Percentiles rank a stretch among this genome's conserved stretches.
Conservation (phyloP, 2,113 vertebrate genomes). For the Lophius piscatorius region DNA sequence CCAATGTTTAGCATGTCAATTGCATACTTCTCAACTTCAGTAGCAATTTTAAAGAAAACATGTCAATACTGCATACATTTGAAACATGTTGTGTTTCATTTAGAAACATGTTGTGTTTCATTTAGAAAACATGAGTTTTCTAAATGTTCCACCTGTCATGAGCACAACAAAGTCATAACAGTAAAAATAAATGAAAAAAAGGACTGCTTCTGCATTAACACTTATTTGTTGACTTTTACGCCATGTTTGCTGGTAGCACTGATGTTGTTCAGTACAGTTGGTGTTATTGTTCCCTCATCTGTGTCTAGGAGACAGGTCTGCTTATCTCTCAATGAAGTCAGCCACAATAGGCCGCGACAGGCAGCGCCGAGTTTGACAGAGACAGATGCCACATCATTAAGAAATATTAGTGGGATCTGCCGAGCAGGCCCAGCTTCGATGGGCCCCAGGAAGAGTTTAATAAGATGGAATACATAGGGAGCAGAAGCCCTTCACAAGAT, state of each 20-base stretch:
- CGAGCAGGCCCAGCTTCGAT: conserved; percentile 68
- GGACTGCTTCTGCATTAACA: conserved; percentile 27
- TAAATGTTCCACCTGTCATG: conserved; percentile 21
- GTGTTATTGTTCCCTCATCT: conserved; percentile 58
- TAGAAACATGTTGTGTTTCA: not conserved
- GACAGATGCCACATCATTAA: conserved; percentile 83
- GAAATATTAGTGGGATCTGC: conserved; percentile 83
- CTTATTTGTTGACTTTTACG: conserved; percentile 58
- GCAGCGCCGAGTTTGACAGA: conserved; percentile 74
- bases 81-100: not conserved
- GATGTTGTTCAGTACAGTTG: conserved; percentile 36
- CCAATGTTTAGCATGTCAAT: conserved; percentile 22
- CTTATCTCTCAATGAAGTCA: conserved; percentile 78
- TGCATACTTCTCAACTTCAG: conserved; percentile 1
- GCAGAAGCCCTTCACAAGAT: conserved; percentile 46
- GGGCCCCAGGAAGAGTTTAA: conserved; percentile 76
- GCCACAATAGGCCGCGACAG: conserved; percentile 69
- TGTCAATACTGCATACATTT: conserved; percentile 11
- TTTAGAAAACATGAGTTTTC: conserved; percentile 6
- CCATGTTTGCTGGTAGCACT: conserved; percentile 25
- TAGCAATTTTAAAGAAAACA: not conserved
- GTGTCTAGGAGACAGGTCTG: conserved; percentile 63
- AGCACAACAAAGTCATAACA: conserved; percentile 34
- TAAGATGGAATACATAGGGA: conserved; percentile 67
- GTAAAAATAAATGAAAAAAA: conserved; percentile 27